phyloP scores from a whole-genome alignment of 2,888 invertebrate species.

The Luperina nickerlii region DNA sequence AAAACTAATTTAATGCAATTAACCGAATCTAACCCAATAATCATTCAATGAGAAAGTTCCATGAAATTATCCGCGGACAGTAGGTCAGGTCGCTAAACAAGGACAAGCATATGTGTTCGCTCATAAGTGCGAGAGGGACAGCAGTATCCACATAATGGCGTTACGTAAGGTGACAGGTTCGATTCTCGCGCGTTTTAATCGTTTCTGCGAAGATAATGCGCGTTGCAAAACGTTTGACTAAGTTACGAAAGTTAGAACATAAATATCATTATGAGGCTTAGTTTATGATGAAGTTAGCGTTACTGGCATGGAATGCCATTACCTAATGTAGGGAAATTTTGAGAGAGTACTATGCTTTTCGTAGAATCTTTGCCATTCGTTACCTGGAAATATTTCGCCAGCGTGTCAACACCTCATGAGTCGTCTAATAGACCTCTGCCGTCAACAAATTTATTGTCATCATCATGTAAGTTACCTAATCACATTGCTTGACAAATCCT shows the following conservation, averaged over 20 bases:
- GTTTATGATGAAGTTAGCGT: constrained; percentile 17
- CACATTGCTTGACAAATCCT: not conserved
- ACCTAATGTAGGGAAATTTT: constrained; percentile 22
- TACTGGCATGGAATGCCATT: constrained; percentile 26
- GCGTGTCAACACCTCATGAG: not conserved
- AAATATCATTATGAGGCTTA: constrained; percentile 32
- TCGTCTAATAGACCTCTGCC: too few relatives aligned
- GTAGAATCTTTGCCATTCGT: constrained; percentile 16
- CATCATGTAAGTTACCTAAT: not conserved
- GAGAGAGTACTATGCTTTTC: not conserved
- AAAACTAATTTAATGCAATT: constrained; percentile 54
- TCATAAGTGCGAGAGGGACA: constrained; percentile 51
- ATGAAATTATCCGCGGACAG: constrained; percentile 43
- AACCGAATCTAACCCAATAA: constrained; percentile 48
- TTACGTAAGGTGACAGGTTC: constrained; percentile 66
- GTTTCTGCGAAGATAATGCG: constrained; percentile 59
- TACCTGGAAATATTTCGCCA: not conserved
- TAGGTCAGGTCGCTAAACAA: constrained; percentile 63
- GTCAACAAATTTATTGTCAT: not conserved
- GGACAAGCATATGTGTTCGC: constrained; percentile 45
- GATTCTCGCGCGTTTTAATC: constrained; percentile 64
- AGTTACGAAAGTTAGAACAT: constrained; percentile 49
- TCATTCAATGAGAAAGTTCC: constrained; percentile 65
- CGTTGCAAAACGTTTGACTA: constrained; percentile 57
- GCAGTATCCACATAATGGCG: constrained; percentile 48